Evolutionary conservation across 1,140 invertebrate species (phyloP), one percentile per base, ranked within the genome.

Genomic region (Nasonia vitripennis): DNA sequence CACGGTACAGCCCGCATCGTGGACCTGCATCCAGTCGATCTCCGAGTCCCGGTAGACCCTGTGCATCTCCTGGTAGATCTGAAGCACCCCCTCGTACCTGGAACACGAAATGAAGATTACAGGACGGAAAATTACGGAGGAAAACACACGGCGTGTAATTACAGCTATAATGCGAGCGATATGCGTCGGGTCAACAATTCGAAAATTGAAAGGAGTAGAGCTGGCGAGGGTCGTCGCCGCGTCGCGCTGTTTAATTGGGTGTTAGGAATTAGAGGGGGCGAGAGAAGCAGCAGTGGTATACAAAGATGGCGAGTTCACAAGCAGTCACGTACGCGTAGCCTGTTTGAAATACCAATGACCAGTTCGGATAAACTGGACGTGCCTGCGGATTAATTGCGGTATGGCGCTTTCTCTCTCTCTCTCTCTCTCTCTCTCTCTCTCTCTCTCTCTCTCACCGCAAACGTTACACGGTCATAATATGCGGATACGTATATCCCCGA

Each of bases 1-100:
- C 84, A 96, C 96, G 0, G 98, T 98, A 89, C 97, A 98, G 7
- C 98, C 98, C 75, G 96, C 97, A 87, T 97, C 96, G 89, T 97
- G 97, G 11, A 98, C 93, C 12, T 96, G 91, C 89, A 95, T 94
- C 96, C 96, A 98, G 89, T 98, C 96, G 62, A 97, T 95, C n/a
- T 95, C 94, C 79, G 94, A 92, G 41, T 94, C 93, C 0, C 94
- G 88, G 88, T 96, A 95, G 86, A 88, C 89, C 67, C 90, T 93
- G 83, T 91, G 91, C 31, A 96, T 86, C 78, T 92, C 90, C 9
- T 83, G 84, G 78, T 93, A 91, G 1, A 94, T 93, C 4, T 95
- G 85, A 17, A 93, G 88, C 6, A 92, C 91, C 2, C 95, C 94
- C 90, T 95, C 91, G 70, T 89, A 93, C 80, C 92, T 92, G 83